Evolutionary conservation across 2,888 invertebrate genomes (phyloP).

Genomic region (Macrostomum cliftonense): DNA sequence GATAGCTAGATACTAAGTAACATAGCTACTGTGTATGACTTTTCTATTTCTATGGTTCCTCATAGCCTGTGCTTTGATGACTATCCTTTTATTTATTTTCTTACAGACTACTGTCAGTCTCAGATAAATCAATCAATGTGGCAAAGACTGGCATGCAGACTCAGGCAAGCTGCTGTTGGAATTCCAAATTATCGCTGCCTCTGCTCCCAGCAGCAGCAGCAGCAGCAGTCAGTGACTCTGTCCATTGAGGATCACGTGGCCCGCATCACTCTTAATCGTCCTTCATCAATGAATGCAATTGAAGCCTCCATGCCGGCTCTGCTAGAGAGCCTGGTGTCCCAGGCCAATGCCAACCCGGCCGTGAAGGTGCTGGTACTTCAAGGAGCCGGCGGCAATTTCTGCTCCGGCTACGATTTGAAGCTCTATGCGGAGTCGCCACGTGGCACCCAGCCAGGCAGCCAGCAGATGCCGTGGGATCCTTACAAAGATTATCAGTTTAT

Average conservation of each 20-base stretch:
- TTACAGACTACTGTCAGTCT: no score
- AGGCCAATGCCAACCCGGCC: conserved; percentile 15
- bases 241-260: conserved; percentile 12
- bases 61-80: no score
- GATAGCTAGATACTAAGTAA: no score
- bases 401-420: conserved; percentile 17
- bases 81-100: no score
- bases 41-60: no score
- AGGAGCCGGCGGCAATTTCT: conserved; percentile 13
- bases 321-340: conserved; percentile 13
- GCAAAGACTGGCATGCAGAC: no score
- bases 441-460: conserved; percentile 11
- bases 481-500: conserved; percentile 16
- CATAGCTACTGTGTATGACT: no score
- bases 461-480: conserved; percentile 18
- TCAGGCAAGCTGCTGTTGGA: no score
- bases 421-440: conserved; percentile 14
- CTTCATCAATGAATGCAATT: conserved; percentile 15
- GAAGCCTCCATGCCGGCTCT: conserved; percentile 16
- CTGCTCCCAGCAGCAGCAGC: background rate
- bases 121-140: no score
- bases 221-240: conserved; percentile 11
- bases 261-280: conserved; percentile 14
- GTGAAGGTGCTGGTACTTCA: conserved; percentile 13
- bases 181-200: no score